phyloP scores from a whole-genome alignment of 2,113 vertebrate genomes.

The Clarias macrocephalus region DNA sequence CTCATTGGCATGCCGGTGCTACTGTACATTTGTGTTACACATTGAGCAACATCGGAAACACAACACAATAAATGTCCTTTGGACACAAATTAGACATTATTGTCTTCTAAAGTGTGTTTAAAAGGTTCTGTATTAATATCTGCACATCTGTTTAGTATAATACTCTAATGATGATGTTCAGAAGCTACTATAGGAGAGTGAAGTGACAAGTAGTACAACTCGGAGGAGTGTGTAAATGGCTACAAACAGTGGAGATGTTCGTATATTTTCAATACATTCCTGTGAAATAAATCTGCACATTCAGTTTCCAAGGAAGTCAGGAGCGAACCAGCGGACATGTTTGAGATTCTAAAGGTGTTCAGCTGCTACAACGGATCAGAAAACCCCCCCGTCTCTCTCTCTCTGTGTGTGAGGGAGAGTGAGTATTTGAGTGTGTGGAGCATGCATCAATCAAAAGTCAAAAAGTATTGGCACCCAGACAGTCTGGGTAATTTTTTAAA shows the following conservation, averaged over 20 bases:
- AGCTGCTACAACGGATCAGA: not conserved
- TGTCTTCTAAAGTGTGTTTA: not conserved
- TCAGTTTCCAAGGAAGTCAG: not conserved
- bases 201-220: not conserved
- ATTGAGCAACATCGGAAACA: not conserved
- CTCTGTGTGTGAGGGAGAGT: not conserved
- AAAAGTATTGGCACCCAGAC: not conserved
- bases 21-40: not conserved
- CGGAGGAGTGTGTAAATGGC: not conserved
- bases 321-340: not conserved
- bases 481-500: not conserved
- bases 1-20: not conserved
- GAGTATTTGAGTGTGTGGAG: not conserved
- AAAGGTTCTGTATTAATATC: not conserved
- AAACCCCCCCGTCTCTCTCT: not conserved
- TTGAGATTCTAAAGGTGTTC: not conserved
- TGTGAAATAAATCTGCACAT: conserved; percentile 1
- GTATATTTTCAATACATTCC: not conserved
- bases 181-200: not conserved
- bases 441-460: not conserved
- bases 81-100: not conserved
- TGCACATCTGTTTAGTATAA: not conserved
- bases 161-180: not conserved
- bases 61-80: not conserved
- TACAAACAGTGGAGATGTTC: not conserved